A percentile compares a stretch with the other conserved stretches of the same genome.
Evolutionary conservation across 2,888 invertebrate species (phyloP).

Genomic region (Drosophila paucipuncta): DNA sequence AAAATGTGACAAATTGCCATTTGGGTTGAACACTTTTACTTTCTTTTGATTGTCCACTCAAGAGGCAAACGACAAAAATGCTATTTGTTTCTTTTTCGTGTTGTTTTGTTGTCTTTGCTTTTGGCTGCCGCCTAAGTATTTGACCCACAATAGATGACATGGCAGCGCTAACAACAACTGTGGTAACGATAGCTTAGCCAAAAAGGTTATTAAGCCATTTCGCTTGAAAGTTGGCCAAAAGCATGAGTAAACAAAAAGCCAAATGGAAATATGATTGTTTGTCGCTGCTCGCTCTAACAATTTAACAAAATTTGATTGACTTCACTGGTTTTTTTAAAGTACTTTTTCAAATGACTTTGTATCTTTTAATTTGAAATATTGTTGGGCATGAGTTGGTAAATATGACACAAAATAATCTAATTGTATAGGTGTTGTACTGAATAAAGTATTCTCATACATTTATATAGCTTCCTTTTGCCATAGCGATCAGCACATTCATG

Average conservation of each 20-base stretch:
- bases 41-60: conserved; percentile 66
- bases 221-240: conserved; percentile 41
- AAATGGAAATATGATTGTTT: neutral
- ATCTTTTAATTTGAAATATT: neutral
- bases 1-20: conserved; percentile 53
- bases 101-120: conserved; percentile 15
- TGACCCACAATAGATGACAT: conserved; percentile 48
- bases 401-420: neutral
- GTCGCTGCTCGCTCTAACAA: neutral
- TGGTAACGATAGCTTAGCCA: conserved; percentile 43
- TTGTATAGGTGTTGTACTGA: neutral
- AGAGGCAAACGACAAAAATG: conserved; percentile 50
- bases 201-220: conserved; percentile 65
- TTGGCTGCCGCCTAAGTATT: conserved; percentile 5
- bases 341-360: neutral
- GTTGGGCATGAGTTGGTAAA: neutral
- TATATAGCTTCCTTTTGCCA: neutral
- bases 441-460: neutral
- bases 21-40: conserved; percentile 69
- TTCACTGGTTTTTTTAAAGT: neutral
- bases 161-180: conserved; percentile 7
- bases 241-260: neutral
- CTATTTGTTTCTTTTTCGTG: conserved; percentile 38
- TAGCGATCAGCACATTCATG: neutral
- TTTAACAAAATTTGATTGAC: neutral